Evolutionary conservation across 2,113 vertebrate species (phyloP).

Genomic region (Plecturocebus donacophilus): DNA sequence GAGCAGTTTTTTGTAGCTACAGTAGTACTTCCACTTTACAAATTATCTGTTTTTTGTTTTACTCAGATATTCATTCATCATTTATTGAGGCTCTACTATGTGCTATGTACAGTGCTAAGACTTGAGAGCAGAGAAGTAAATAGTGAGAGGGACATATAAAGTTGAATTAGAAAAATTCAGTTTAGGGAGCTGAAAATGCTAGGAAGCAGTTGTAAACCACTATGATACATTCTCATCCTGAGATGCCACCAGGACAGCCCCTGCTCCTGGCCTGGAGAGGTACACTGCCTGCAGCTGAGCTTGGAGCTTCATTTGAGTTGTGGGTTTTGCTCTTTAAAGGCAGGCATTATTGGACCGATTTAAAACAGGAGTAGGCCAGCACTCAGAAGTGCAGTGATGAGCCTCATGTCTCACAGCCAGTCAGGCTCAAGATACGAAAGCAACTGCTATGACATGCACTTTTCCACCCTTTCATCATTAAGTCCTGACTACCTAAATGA

Average conservation of each 20-base stretch:
- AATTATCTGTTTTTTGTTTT: neutral
- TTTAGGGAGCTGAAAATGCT: neutral
- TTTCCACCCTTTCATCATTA: neutral
- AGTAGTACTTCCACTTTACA: neutral
- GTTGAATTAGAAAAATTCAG: neutral
- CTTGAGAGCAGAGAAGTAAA: neutral
- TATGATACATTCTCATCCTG: neutral
- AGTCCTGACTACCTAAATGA: neutral
- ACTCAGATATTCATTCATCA: neutral
- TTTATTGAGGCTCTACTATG: neutral
- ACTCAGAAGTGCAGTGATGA: neutral
- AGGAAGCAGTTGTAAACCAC: neutral
- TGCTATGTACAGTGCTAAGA: neutral
- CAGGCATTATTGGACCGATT: neutral
- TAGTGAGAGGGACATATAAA: neutral
- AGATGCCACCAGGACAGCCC: neutral
- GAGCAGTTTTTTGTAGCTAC: neutral
- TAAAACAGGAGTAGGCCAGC: neutral
- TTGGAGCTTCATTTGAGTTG: too few relatives aligned
- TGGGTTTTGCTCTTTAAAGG: neutral
- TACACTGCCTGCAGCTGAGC: neutral
- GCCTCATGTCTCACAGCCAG: neutral
- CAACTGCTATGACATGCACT: neutral
- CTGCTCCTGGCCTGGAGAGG: too few relatives aligned
- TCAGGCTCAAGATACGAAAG: neutral